Evolutionary conservation across 2,113 vertebrate species (phyloP).

Genomic region (Tor tambroides): DNA sequence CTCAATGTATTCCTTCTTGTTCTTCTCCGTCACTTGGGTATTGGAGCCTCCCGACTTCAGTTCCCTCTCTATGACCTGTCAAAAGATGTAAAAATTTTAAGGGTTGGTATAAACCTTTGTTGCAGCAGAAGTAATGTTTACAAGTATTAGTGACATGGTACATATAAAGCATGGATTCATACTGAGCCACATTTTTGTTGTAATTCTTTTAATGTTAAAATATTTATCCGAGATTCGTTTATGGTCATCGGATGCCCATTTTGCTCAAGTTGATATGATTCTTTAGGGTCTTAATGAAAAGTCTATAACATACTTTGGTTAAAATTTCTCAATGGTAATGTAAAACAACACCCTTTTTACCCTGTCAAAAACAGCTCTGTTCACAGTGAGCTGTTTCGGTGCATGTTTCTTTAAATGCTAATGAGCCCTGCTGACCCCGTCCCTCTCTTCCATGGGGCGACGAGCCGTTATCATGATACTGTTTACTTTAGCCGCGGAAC

Average conservation of each 20-base stretch:
- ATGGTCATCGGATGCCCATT: not conserved
- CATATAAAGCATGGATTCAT: not conserved
- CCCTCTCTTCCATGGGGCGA: too few species aligned
- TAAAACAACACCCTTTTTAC: too few species aligned
- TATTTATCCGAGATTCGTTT: not conserved
- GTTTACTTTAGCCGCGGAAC: too few species aligned
- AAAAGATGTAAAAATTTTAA: conserved; percentile 10
- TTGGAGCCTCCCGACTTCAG: conserved; percentile 94
- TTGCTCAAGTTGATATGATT: too few species aligned
- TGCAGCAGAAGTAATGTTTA: not conserved
- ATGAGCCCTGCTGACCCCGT: too few species aligned
- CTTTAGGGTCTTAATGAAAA: too few species aligned
- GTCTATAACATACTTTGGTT: too few species aligned
- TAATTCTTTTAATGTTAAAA: not conserved
- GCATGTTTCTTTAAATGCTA: too few species aligned
- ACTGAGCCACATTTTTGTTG: not conserved
- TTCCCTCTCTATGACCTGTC: conserved; percentile 94
- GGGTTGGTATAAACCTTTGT: not conserved
- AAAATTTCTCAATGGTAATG: too few species aligned
- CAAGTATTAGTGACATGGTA: not conserved
- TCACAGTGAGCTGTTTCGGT: too few species aligned
- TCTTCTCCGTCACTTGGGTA: conserved; percentile 96
- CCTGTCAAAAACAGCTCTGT: too few species aligned
- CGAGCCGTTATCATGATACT: too few species aligned
- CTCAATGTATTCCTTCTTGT: conserved; percentile 98